Evolutionary conservation across 30 jellyfish, hydroid and myxozoan genomes (phyloP).

Genomic region (Pseudorhiza aurosa): DNA sequence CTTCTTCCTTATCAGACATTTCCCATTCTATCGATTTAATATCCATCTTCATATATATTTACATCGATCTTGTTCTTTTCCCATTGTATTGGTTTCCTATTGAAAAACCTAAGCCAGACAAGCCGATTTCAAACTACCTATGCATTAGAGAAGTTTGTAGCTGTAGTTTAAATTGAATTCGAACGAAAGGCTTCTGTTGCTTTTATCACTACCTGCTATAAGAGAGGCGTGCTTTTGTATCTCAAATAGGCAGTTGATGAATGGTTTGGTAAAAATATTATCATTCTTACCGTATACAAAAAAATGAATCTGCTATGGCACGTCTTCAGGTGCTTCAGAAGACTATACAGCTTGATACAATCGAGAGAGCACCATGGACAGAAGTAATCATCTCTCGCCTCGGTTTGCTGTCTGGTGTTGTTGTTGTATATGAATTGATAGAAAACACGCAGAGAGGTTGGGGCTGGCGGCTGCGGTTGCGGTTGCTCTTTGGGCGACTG

Average conservation of each 20-base stretch:
- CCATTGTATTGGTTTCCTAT: no score
- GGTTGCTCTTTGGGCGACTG: constrained; percentile 31
- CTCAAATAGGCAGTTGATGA: background rate
- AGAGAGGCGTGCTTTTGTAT: no score
- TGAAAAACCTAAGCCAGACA: no score
- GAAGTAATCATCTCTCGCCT: constrained; percentile 89
- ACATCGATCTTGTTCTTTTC: no score
- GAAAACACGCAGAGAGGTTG: constrained; percentile 51
- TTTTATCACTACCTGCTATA: no score
- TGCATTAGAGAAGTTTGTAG: no score
- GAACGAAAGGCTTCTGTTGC: no score
- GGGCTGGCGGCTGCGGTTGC: constrained; percentile 32
- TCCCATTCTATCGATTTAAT: no score
- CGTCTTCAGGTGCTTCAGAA: constrained; percentile 81
- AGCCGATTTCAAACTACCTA: no score
- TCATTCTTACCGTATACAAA: constrained; percentile 85
- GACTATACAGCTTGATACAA: constrained; percentile 71
- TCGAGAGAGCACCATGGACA: constrained; percentile 96
- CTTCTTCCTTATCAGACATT: no score
- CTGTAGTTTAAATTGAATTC: no score
- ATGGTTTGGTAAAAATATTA: background rate
- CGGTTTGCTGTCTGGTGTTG: constrained; percentile 95
- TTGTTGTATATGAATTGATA: constrained; percentile 85
- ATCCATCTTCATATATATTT: no score
- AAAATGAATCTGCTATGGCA: constrained; percentile 90